Percentiles rank a stretch among this genome's conserved stretches.
Evolutionary conservation across 2,113 vertebrate genomes (phyloP).

Genomic region (Antechinus stuartii): DNA sequence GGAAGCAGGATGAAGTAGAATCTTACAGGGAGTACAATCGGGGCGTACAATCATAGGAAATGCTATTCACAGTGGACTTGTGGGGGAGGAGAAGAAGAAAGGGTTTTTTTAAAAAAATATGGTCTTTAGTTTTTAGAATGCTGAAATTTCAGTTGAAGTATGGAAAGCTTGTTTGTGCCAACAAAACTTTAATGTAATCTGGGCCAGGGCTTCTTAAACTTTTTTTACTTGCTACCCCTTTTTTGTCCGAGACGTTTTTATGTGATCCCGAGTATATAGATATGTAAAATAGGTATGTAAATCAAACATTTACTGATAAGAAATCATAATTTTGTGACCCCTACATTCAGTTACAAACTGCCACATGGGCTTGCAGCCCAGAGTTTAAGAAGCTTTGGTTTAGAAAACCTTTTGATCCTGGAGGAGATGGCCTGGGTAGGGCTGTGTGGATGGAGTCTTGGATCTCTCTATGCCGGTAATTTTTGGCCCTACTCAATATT

Average conservation of each 20-base stretch:
- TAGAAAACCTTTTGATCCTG: slow-evolving; percentile 10
- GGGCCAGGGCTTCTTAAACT: no score
- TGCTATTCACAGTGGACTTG: slow-evolving; percentile 53
- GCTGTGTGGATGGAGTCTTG: slow-evolving; percentile 3
- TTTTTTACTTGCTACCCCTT: no score
- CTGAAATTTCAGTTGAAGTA: slow-evolving; percentile 36
- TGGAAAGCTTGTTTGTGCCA: slow-evolving; percentile 15
- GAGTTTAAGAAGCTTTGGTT: no score
- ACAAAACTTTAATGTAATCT: slow-evolving; percentile 30
- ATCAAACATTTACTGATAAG: no score
- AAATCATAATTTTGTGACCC: no score
- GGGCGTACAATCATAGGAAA: slow-evolving; percentile 63
- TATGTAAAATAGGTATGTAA: no score
- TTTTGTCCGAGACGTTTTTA: no score
- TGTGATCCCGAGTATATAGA: no score
- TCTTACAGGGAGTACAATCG: slow-evolving; percentile 43
- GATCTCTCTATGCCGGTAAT: not conserved
- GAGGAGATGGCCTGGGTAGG: slow-evolving; percentile 14
- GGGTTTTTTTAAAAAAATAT: not conserved
- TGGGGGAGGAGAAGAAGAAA: slow-evolving; percentile 26
- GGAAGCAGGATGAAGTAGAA: slow-evolving; percentile 62
- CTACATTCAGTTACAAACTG: no score
- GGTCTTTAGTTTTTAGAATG: slow-evolving; percentile 42
- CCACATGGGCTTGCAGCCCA: no score
- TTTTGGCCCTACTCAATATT: slow-evolving; percentile 5